Conservation (phyloP, 2,888 invertebrate genomes). For the Phengaris arion region DNA sequence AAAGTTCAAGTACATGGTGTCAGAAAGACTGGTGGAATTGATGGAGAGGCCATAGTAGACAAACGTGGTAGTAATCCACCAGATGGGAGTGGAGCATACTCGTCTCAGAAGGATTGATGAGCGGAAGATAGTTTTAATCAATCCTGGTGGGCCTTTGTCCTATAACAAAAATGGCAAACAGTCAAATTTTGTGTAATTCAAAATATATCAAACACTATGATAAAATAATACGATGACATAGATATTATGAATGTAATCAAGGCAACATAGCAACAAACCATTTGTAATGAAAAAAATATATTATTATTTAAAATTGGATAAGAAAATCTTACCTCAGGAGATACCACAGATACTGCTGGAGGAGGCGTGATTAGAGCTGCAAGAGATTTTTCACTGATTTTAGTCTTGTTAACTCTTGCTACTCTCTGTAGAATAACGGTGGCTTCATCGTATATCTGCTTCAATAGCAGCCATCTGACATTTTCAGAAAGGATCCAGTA, state of each 20-base stretch:
- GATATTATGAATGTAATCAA: not conserved
- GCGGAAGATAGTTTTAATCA: constrained; percentile 41
- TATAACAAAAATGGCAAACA: constrained; percentile 26
- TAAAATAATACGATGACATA: not conserved
- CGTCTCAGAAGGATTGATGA: constrained; percentile 66
- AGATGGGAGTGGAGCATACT: constrained; percentile 83
- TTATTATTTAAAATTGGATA: not conserved
- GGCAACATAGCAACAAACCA: not conserved
- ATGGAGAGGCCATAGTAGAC: constrained; percentile 89
- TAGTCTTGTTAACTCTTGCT: constrained; percentile 80
- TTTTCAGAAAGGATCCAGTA: constrained; percentile 84
- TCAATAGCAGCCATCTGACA: constrained; percentile 87
- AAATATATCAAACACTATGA: not conserved
- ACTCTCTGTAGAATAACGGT: constrained; percentile 80
- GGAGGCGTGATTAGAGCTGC: constrained; percentile 64
- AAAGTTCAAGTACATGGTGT: constrained; percentile 86
- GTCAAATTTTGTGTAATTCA: not conserved
- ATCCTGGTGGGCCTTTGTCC: constrained; percentile 39
- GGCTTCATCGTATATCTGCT: constrained; percentile 81
- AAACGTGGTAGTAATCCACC: constrained; percentile 88
- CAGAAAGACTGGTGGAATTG: constrained; percentile 85
- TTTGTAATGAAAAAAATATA: not conserved
- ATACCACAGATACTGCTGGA: constrained; percentile 22
- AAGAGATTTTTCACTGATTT: constrained; percentile 76
- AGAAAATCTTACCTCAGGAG: not conserved